Evolutionary conservation across 2,113 vertebrate genomes (phyloP), one percentile per base, ranked within the genome.

Genomic region (Cacatua alba): DNA sequence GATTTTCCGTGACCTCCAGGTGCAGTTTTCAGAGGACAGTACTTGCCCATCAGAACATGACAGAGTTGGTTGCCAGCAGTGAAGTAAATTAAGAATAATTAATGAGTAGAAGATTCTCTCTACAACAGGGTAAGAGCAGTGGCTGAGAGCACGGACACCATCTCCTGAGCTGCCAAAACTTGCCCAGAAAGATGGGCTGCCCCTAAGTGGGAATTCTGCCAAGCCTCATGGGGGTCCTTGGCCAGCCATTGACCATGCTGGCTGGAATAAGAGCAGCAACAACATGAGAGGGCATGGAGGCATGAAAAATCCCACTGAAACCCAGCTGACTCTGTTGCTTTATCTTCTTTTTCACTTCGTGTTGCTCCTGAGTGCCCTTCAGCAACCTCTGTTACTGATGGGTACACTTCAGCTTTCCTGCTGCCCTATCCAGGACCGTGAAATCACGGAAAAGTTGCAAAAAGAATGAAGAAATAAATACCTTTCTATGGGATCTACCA

Each of bases 361-460:
- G 20, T 31, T 23, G 4, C 20, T 85, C 51, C n/a, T 10, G 26
- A 74, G 16, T 65, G 29, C 64, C 71, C 68, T 96, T 95, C 86
- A 92, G 68, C 62, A 70, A 89, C 79, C 0, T 0, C 57, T 74
- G 64, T 51, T 64, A 94, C 63, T 81, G 78, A 81, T 59, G 72
- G 77, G 77, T 63, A 87, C 8, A 0, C 53, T 71, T 53, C 84
- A 83, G 75, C 53, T 80, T 55, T 88, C 76, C 82, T 6, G 1
- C 72, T 68, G 49, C 33, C 82, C 68, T 76, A 53, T 13, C 51
- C 46, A 52, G 44, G 25, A 72, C 88, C 44, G 2, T 82, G 82
- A 95, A 96, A 96, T 68, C 33, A 48, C 31, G 14, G 72, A 90
- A 85, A 89, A 87, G 76, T 49, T 92, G 75, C 57, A 63, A 39